These are phyloP conservation scores for Misgurnus anguillicaudatus DNA, from an alignment of 2,113 vertebrate species.

Conservation along the genomic window DNA sequence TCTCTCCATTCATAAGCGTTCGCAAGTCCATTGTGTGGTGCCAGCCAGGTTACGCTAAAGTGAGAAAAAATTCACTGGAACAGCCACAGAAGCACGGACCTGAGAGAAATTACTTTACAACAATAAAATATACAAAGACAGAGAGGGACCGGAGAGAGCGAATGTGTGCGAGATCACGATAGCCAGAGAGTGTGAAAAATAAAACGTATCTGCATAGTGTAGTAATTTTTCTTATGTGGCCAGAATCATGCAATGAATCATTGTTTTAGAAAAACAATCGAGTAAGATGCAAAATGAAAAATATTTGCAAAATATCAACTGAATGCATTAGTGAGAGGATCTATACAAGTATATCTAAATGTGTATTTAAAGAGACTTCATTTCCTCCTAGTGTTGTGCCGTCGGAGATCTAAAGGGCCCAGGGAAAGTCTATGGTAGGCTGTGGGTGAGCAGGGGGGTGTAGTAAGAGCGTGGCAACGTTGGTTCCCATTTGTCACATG, in stretches of 20 bases:
- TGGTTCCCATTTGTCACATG: slow-evolving; percentile 40
- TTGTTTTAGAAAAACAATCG: slow-evolving; percentile 9
- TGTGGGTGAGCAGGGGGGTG: slow-evolving; percentile 1
- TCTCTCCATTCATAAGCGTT: slow-evolving; percentile 68
- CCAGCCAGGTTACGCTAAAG: slow-evolving; percentile 13
- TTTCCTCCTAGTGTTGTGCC: slow-evolving; percentile 39
- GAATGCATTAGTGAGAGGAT: slow-evolving; percentile 23
- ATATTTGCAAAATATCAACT: slow-evolving; percentile 36
- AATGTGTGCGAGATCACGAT: slow-evolving; percentile 1
- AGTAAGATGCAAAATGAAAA: slow-evolving; percentile 9
- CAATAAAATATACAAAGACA: slow-evolving; percentile 27
- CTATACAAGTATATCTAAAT: neutral
- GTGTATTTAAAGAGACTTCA: slow-evolving; percentile 23
- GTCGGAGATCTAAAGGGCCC: slow-evolving; percentile 11
- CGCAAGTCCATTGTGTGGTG: slow-evolving; percentile 19
- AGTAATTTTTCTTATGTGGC: slow-evolving; percentile 22
- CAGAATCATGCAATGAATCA: slow-evolving; percentile 42
- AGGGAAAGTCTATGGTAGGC: slow-evolving; percentile 29
- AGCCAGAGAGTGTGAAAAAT: slow-evolving; percentile 17
- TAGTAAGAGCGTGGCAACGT: slow-evolving; percentile 22
- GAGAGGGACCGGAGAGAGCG: neutral
- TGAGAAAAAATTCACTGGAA: slow-evolving; percentile 34
- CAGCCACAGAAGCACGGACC: slow-evolving; percentile 45
- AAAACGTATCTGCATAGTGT: slow-evolving; percentile 44
- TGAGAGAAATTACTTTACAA: slow-evolving; percentile 43